phyloP scores from a whole-genome alignment of 2,888 invertebrate genomes.

The Netelia inedita region DNA sequence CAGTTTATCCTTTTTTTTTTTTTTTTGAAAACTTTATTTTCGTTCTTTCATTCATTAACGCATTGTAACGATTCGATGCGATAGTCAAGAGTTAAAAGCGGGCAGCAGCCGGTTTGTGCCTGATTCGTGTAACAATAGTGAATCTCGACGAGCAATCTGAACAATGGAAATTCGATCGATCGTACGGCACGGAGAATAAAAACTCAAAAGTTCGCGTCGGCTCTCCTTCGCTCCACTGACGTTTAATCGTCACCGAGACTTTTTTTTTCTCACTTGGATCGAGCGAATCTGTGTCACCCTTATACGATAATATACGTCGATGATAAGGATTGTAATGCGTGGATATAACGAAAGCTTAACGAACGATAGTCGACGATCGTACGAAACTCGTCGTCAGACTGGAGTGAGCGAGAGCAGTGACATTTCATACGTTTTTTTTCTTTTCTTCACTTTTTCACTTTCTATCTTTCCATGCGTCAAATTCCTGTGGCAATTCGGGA shows the following conservation, averaged over 20 bases:
- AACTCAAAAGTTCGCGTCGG: slow-evolving; percentile 25
- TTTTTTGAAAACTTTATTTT: slow-evolving; percentile 27
- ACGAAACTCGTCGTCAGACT: slow-evolving; percentile 29
- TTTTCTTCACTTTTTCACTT: slow-evolving; percentile 42
- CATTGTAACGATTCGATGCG: slow-evolving; percentile 48
- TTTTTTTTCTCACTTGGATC: slow-evolving; percentile 9
- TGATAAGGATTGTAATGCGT: slow-evolving; percentile 31
- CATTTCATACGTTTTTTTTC: slow-evolving; percentile 35
- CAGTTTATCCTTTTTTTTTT: slow-evolving; percentile 32
- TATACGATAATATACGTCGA: slow-evolving; percentile 24
- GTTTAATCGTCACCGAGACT: slow-evolving; percentile 25
- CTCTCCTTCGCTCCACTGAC: slow-evolving; percentile 24
- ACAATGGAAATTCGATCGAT: slow-evolving; percentile 36
- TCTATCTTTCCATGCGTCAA: slow-evolving; percentile 49
- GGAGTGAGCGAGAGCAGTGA: slow-evolving; percentile 51
- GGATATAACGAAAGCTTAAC: slow-evolving; percentile 16
- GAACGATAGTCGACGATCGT: slow-evolving; percentile 27
- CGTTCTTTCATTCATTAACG: slow-evolving; percentile 31
- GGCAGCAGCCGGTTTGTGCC: slow-evolving; percentile 27
- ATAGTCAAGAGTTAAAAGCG: slow-evolving; percentile 60
- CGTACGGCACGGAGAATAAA: slow-evolving; percentile 6
- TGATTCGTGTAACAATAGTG: slow-evolving; percentile 31
- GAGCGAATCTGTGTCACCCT: slow-evolving; percentile 11
- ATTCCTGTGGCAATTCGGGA: slow-evolving; percentile 71
- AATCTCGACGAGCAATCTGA: slow-evolving; percentile 18